Base-by-base conservation (phyloP, 2,113 vertebrate species). In the Pelusios castaneus region DNA sequence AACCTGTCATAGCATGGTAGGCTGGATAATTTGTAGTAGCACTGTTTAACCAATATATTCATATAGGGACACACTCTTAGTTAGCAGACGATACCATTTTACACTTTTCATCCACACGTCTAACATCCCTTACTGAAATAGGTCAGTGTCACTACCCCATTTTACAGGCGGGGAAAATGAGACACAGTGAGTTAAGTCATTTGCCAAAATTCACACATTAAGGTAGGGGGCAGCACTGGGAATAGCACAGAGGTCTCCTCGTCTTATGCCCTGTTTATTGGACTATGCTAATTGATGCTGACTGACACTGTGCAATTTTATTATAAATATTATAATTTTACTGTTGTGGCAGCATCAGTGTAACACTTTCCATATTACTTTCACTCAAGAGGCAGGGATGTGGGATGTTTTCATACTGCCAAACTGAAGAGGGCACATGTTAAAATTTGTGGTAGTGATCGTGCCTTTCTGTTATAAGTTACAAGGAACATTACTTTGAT, bases 351-450 rank as follows among this genome's bases (percentile, higher is more conserved):
- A 91, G 77, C 82, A 49, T 95, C 90, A 84, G 80, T 92, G 77
- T 97, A 97, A 95, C 73, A 93, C 93, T 97, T 97, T 97, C 96
- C 95, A 81, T 85, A 3, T 92, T 96, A 70, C 93, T 75, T 96
- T 67, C 34, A 67, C n/a, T 56, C 0, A 0, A 80, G 19, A 38
- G 96, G 84, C 49, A 90, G 77, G 94, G 89, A 87, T 0, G 41
- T 52, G 31, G 91, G 91, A 73, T 97, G 96, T 95, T 92, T 97
- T 95, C 91, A 94, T 92, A 80, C 84, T 92, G 93, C 86, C 84
- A 94, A 31, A 97, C 94, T 92, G 92, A 93, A 93, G 86, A 92
- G 67, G 82, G 84, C 93, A 38, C 63, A 93, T 56, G 43, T 88
- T 84, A 78, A 75, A 3, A 0, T 52, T 77, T 92, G 93, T 85